Percentiles rank a stretch among this genome's conserved stretches.
phyloP scores from a whole-genome alignment of 1,140 invertebrate genomes.

The Brachionus asplanchnoidis region DNA sequence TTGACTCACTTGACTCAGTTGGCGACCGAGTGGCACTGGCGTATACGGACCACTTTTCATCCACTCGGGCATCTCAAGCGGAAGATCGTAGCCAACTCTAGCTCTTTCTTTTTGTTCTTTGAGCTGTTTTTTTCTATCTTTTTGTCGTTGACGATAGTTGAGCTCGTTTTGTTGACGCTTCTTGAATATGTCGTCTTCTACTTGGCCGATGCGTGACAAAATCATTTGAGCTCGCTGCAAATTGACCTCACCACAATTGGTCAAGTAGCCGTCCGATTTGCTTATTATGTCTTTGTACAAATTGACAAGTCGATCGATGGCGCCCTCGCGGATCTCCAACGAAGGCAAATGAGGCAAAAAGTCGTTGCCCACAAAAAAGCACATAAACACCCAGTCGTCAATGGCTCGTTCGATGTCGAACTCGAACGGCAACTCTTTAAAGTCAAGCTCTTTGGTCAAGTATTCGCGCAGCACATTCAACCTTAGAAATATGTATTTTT shows the following conservation, averaged over 20 bases:
- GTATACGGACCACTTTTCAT: slow-evolving; percentile 40
- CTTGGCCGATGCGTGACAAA: slow-evolving; percentile 73
- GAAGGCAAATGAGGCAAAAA: slow-evolving; percentile 97
- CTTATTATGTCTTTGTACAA: slow-evolving; percentile 93
- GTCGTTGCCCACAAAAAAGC: slow-evolving; percentile 99
- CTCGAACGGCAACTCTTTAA: slow-evolving; percentile 79
- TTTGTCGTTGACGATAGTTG: slow-evolving; percentile 63
- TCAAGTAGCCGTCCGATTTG: slow-evolving; percentile 82
- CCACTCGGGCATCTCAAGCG: slow-evolving; percentile 28
- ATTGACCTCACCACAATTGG: slow-evolving; percentile 86
- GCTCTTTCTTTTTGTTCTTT: slow-evolving; percentile 14
- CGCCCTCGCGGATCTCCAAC: slow-evolving; percentile 89
- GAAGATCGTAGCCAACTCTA: slow-evolving; percentile 7
- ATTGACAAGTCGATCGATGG: slow-evolving; percentile 86
- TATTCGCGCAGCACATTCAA: slow-evolving; percentile 90
- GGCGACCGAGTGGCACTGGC: neutral
- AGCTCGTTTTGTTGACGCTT: slow-evolving; percentile 76
- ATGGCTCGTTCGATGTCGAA: slow-evolving; percentile 60
- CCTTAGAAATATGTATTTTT: slow-evolving; percentile 62
- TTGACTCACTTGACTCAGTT: neutral
- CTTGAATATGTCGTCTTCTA: slow-evolving; percentile 96
- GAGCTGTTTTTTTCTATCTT: neutral
- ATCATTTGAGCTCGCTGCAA: slow-evolving; percentile 87
- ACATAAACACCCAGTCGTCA: slow-evolving; percentile 99
- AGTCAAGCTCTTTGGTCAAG: slow-evolving; percentile 78